Evolutionary conservation across 2,113 vertebrate species (phyloP), one percentile per base, ranked within the genome.

Genomic region (Atractosteus spatula): DNA sequence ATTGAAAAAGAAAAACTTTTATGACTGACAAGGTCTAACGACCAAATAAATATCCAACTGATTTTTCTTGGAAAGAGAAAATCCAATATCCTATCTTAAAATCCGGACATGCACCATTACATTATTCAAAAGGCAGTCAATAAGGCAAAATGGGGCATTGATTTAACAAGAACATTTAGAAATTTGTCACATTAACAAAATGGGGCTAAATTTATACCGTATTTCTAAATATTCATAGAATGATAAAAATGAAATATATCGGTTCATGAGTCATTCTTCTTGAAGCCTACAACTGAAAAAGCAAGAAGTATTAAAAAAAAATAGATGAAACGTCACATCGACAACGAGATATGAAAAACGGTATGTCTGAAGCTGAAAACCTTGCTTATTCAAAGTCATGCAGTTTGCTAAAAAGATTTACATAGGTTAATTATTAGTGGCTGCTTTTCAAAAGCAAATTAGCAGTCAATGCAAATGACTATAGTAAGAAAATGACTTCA

Each of bases 161-260:
- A 71, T 75, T 65, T 71, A 57, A 44, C 68, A 74, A 65, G 54
- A 29, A 66, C 62, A 57, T 75, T 41, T 56, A 47, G 64, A 71
- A 75, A 57, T 42, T 42, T 59, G 61, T 70, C 68, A 74, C 45
- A 57, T 41, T 55, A 61, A 64, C 13, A 59, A 5, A 70, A 47
- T 17, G 29, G 47, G 55, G 54, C 47, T 71, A 13, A 41, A 55
- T 8, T 8, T n/a, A 47, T 55, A 29, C 55, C 11, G 41, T 63
- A 16, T 69, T 61, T 45, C 17, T 41, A 41, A 65, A 65, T 41
- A 12, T 41, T 51, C 47, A 51, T 10, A 51, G 47, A 10, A 51
- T 51, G 47, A 51, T 51, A 51, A 51, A 51, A 51, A 51, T 10
- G 10, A 51, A 51, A 7, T 51, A 51, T 5, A 51, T 51, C 47